Evolutionary conservation across 64 coral and sea anemone genomes (phyloP).

Genomic region (Montipora foliosa): DNA sequence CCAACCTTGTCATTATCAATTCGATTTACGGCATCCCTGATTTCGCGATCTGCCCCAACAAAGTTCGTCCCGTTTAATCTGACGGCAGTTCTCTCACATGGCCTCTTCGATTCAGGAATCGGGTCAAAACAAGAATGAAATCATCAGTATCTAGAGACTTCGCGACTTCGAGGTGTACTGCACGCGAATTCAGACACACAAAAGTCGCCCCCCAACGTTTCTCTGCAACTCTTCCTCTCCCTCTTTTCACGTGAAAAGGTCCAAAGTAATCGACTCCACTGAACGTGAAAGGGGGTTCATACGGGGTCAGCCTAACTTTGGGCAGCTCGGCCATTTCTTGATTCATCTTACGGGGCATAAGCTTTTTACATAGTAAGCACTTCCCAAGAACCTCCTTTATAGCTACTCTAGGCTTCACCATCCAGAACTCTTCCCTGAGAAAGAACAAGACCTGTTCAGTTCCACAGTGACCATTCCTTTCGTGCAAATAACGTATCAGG

Average conservation of each 20-base stretch:
- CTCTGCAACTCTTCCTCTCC: conserved; percentile 44
- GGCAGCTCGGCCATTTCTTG: conserved; percentile 77
- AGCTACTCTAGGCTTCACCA: conserved; percentile 14
- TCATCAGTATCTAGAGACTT: no score
- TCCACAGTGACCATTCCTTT: conserved; percentile 53
- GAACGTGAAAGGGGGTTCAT: conserved; percentile 58
- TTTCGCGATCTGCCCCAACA: conserved; percentile 53
- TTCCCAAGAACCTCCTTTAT: conserved; percentile 38
- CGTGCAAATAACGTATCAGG: conserved; percentile 34
- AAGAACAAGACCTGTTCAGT: background rate
- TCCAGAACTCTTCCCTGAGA: conserved; percentile 63
- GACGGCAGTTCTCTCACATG: background rate
- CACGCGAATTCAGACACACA: no score
- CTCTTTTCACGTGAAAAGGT: conserved; percentile 56
- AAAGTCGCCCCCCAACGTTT: no score
- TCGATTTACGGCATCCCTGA: conserved; percentile 3
- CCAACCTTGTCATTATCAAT: background rate
- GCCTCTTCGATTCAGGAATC: no score
- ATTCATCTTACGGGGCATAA: background rate
- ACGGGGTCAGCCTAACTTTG: conserved; percentile 51
- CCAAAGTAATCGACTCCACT: conserved; percentile 69
- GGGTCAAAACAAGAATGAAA: no score
- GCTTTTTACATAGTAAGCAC: conserved; percentile 35
- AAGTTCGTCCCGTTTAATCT: conserved; percentile 73
- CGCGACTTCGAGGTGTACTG: no score